Percentiles rank a stretch among this genome's conserved stretches.
Evolutionary conservation across 2,888 invertebrate species (phyloP).

Genomic region (Acleris emargana): DNA sequence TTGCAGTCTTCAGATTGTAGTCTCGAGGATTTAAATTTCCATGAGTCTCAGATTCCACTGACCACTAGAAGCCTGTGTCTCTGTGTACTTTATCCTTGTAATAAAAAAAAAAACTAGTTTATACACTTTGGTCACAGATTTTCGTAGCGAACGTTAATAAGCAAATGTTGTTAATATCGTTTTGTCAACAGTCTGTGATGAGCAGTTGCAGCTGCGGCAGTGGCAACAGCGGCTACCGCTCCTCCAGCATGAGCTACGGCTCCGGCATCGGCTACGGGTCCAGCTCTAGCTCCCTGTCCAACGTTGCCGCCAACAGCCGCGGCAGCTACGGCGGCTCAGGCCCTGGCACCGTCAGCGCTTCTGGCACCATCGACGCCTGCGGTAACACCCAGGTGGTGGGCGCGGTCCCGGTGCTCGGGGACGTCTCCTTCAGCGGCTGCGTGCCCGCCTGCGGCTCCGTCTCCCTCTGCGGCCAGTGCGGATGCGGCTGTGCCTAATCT

Average conservation of each 20-base stretch:
- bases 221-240: not conserved
- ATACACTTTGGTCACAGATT: too few relatives aligned
- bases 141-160: not conserved
- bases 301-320: not conserved
- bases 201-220: not conserved
- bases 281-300: not conserved
- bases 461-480: slow-evolving; percentile 34
- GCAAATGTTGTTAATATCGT: not conserved
- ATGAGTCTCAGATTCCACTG: too few relatives aligned
- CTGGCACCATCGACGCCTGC: slow-evolving; percentile 5
- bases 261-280: not conserved
- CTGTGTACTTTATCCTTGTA: too few relatives aligned
- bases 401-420: slow-evolving; percentile 20
- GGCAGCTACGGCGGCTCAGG: slow-evolving; percentile 11
- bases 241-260: not conserved
- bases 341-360: slow-evolving; percentile 4
- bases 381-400: slow-evolving; percentile 11
- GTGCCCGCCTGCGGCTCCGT: slow-evolving; percentile 14
- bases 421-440: slow-evolving; percentile 11
- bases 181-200: slow-evolving; percentile 12
- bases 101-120: too few relatives aligned
- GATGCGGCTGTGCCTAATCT: slow-evolving; percentile 25
- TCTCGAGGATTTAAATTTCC: too few relatives aligned
- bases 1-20: too few relatives aligned
- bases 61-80: too few relatives aligned